These are phyloP conservation scores for Polypedilum pembai DNA, from an alignment of 1,140 invertebrate species.

Conservation along the genomic window DNA sequence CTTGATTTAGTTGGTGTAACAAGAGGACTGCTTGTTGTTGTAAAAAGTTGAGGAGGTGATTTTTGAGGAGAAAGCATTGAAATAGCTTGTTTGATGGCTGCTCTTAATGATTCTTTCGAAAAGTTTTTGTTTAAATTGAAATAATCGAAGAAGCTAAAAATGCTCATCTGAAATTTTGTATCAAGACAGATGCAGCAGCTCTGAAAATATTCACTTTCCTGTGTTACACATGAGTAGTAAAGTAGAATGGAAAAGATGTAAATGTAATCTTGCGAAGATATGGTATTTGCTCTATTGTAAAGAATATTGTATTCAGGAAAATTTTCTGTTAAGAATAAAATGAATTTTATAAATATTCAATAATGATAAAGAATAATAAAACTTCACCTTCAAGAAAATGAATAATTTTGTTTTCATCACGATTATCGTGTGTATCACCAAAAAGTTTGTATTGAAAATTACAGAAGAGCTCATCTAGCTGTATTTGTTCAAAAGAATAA, in stretches of 20 bases:
- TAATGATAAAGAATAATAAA: not conserved
- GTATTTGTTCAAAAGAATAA: not conserved
- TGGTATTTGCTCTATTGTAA: not conserved
- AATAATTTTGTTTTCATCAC: not conserved
- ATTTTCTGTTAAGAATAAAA: not conserved
- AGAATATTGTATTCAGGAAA: not conserved
- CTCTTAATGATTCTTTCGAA: not conserved
- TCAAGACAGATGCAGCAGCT: not conserved
- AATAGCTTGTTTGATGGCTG: not conserved
- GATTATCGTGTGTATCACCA: not conserved
- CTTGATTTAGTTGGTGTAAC: not conserved
- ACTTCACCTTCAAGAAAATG: not conserved
- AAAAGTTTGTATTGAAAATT: not conserved
- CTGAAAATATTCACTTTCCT: not conserved
- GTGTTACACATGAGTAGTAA: not conserved
- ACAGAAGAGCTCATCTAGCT: not conserved
- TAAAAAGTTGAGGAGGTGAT: not conserved
- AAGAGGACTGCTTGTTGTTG: not conserved
- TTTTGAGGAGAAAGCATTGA: not conserved
- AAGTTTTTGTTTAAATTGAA: not conserved
- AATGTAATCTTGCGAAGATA: not conserved
- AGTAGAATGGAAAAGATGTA: not conserved
- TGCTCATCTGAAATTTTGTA: not conserved
- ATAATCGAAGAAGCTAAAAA: not conserved
- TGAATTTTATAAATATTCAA: not conserved